Base-by-base conservation (phyloP, 2,888 invertebrate species). In the Scaeva pyrastri region DNA sequence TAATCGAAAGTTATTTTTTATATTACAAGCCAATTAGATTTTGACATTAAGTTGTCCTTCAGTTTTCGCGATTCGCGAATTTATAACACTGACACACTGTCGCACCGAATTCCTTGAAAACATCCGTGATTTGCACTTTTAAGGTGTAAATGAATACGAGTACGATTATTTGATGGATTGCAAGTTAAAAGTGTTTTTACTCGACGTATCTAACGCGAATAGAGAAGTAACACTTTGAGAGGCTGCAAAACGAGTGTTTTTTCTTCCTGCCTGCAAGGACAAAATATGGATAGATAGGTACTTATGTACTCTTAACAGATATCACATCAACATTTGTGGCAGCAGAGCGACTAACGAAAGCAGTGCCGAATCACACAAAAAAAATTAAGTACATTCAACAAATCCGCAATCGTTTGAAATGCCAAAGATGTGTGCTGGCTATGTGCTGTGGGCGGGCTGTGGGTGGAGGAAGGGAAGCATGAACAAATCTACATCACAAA, bases 311-410 rank as follows among this genome's bases (percentile, higher is more conserved):
- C 55, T 39, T 3, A 39, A 7, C 64, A 58, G 50, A 50, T 64
- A 43, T 76, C 50, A 58, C 56, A 39, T 80, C 48, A 64, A 56
- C 56, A 79, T 70, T 78, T 77, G 43, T 48, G n/a, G 83, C 45
- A 73, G 36, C 2, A 60, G 11, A 68, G 39, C 62, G 60, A 43
- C 26, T 39, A 80, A 75, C 70, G 68, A 70, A 70, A 52, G 19
- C 19, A 62, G 55, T 48, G 66, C 12, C 36, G 19, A 16, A 48
- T 66, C 70, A 74, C 31, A 31, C 31, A 31, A 31, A 31, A 50
- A 21, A 36, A 66, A 45, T 78, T 64, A 70, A 72, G 75, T 72
- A 79, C 79, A 84, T 80, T 84, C 75, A 84, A 66, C 79, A 84
- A 79, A 79, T 84, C 78, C 83, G 36, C 79, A 84, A 71, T 68